Evolutionary conservation across 35 echinoderm and acorn worm genomes (phyloP), one percentile per base, ranked within the genome.

Genomic region (Patiria miniata): DNA sequence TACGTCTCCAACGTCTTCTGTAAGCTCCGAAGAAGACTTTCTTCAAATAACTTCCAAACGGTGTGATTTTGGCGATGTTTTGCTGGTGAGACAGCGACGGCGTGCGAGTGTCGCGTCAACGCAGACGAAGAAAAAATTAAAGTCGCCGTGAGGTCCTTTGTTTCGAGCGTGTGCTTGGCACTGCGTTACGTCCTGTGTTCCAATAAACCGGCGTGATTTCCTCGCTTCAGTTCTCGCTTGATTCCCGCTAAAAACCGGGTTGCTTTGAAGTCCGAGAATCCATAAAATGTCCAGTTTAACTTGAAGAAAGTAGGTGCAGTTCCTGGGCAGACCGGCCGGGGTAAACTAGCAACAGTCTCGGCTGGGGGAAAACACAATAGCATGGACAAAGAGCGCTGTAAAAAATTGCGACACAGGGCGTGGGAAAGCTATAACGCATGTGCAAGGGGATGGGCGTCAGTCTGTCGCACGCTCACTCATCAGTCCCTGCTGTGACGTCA

Each of bases 391-490:
- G 65, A 73, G 42, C 19, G 65, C 26, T 73, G 12, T 10, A 30
- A 22, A 26, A 73, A 73, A 73, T 73, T 73, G 65, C 65, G 65
- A 73, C 65, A 73, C 65, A 73, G 65, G 65, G 65, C 65, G 65
- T 73, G 65, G 65, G 65, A 73, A 73, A 73, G 65, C 65, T 23
- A 73, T 73, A 73, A 73, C 65, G 65, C 65, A 73, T 73, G 65
- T 73, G 65, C 65, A 30, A 47, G 4, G 65, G 65, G 65, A 73
- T 73, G 65, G 65, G 65, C 42, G 65, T 18, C 65, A 26, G 65
- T 73, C 65, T 73, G 26, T 47, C 42, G 42, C 42, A 47, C 42
- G n/a, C n/a, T 47, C 42, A 6, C 42, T 47, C 42, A 47, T 34
- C 65, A 73, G 65, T 14, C 65, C n/a, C 23, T 0, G 65, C 34